Percentiles rank a stretch among this genome's conserved stretches.
Conservation (phyloP, 2,888 invertebrate species). For the Andrena trimmerana region DNA sequence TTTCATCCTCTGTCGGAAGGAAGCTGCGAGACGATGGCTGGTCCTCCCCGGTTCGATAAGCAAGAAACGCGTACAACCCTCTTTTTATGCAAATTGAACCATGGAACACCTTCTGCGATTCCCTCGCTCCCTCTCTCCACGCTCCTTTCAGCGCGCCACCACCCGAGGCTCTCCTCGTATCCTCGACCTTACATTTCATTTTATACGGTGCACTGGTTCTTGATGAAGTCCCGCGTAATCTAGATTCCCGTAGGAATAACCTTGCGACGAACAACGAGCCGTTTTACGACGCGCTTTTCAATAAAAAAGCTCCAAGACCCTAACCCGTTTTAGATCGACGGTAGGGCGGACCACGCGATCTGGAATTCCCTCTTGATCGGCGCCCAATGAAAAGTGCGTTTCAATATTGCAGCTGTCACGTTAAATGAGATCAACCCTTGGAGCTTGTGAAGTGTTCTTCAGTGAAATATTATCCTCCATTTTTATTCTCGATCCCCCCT, state of each 20-base stretch:
- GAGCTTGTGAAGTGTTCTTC: not conserved
- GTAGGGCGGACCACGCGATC: not conserved
- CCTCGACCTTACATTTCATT: constrained; percentile 28
- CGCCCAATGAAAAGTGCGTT: not conserved
- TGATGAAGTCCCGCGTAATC: constrained; percentile 42
- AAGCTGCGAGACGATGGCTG: not conserved
- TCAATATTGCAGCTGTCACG: not conserved
- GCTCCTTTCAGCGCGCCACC: not conserved
- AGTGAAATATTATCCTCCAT: not conserved
- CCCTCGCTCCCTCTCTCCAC: not conserved
- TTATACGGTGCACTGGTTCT: constrained; percentile 38
- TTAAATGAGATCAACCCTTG: not conserved
- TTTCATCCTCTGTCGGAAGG: not conserved
- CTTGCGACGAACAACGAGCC: constrained; percentile 4
- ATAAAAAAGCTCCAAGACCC: constrained; percentile 25
- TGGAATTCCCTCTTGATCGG: not conserved
- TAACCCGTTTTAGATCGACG: constrained; percentile 10
- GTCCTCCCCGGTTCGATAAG: not conserved
- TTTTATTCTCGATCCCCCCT: not conserved
- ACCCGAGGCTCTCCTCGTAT: not conserved
- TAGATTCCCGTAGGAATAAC: constrained; percentile 33
- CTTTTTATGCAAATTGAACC: constrained; percentile 50
- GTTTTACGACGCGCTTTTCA: constrained; percentile 29
- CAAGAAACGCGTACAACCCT: not conserved
- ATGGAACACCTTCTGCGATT: not conserved